Conservation (phyloP, 2,888 invertebrate genomes). For the Ormyrus rosae region DNA sequence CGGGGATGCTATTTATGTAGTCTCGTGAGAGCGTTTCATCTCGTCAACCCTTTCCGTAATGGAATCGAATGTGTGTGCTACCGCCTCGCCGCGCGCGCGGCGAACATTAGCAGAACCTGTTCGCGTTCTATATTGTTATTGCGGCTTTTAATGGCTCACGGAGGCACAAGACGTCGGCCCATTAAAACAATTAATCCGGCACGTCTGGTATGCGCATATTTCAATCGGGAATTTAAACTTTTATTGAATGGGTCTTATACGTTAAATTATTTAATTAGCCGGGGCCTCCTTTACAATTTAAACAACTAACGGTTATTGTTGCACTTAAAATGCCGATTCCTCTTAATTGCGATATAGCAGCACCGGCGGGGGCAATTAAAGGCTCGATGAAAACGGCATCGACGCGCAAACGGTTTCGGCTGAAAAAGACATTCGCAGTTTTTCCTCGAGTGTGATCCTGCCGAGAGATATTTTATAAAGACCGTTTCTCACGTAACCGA, state of each 20-base stretch:
- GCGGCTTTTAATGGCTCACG: constrained; percentile 64
- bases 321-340: not conserved
- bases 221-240: constrained; percentile 36
- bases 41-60: constrained; percentile 70
- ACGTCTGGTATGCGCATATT: constrained; percentile 54
- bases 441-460: too few species aligned
- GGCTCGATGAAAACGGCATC: too few species aligned
- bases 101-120: constrained; percentile 70
- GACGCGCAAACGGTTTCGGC: too few species aligned
- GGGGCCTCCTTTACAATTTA: constrained; percentile 18
- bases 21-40: constrained; percentile 59
- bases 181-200: constrained; percentile 57
- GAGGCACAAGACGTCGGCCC: constrained; percentile 53
- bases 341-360: too few species aligned
- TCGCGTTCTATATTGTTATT: constrained; percentile 66
- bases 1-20: constrained; percentile 64
- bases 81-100: constrained; percentile 70
- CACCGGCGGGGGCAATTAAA: too few species aligned
- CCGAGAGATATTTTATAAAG: too few species aligned
- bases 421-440: too few species aligned
- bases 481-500: too few species aligned
- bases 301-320: constrained; percentile 14
- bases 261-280: constrained; percentile 45
- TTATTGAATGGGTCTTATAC: not conserved
- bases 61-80: constrained; percentile 70